phyloP scores from a whole-genome alignment of 2,888 invertebrate genomes.

The Nomada goodeniana region DNA sequence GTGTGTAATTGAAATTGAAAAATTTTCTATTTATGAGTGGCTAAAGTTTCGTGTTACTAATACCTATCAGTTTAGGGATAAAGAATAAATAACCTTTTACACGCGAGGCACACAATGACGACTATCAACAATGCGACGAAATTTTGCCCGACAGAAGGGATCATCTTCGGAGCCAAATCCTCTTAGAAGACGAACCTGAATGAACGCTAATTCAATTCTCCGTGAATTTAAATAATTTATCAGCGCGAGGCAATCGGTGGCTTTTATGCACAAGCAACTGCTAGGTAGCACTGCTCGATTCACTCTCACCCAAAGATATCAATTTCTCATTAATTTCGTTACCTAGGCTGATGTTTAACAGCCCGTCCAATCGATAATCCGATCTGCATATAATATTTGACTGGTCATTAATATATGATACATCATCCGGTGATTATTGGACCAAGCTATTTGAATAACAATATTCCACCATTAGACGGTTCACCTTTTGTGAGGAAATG shows the following conservation, averaged over 20 bases:
- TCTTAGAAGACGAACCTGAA: slow-evolving; percentile 45
- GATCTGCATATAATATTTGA: slow-evolving; percentile 73
- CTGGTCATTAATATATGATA: slow-evolving; percentile 76
- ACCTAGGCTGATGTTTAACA: slow-evolving; percentile 61
- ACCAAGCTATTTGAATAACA: slow-evolving; percentile 80
- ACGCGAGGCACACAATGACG: too few relatives aligned
- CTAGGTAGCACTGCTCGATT: slow-evolving; percentile 49
- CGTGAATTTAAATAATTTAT: slow-evolving; percentile 56
- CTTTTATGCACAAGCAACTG: slow-evolving; percentile 33
- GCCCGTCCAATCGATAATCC: slow-evolving; percentile 70
- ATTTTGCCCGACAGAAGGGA: not conserved
- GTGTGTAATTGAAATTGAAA: not conserved
- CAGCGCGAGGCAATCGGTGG: slow-evolving; percentile 45
- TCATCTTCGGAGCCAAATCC: slow-evolving; percentile 52
- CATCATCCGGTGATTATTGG: slow-evolving; percentile 71
- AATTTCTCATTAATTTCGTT: slow-evolving; percentile 70
- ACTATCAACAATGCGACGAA: too few relatives aligned
- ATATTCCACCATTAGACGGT: slow-evolving; percentile 74
- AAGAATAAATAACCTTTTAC: too few relatives aligned
- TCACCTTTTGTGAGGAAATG: slow-evolving; percentile 71
- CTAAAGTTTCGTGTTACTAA: too few relatives aligned
- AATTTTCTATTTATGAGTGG: too few relatives aligned
- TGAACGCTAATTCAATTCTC: slow-evolving; percentile 44
- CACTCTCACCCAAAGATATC: slow-evolving; percentile 21
- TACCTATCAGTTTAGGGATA: too few relatives aligned